Evolutionary conservation across 2,888 invertebrate genomes (phyloP).

Genomic region (Tolmerus cingulatus): DNA sequence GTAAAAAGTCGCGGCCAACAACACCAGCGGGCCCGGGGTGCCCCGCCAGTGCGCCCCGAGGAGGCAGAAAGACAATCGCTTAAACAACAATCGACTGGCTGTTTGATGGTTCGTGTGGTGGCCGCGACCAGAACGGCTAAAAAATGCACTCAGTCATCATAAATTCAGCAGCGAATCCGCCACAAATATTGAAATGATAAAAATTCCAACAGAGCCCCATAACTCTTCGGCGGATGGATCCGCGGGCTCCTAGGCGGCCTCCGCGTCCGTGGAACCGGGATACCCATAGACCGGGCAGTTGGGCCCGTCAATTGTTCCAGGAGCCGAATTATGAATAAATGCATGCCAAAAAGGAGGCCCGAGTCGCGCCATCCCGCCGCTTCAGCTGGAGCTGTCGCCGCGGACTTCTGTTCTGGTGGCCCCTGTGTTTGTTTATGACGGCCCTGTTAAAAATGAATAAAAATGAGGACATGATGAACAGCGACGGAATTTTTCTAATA

Average conservation of each 20-base stretch:
- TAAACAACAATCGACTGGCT: constrained; percentile 37
- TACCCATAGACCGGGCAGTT: constrained; percentile 12
- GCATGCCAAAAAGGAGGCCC: constrained; percentile 43
- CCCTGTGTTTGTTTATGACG: constrained; percentile 30
- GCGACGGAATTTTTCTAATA: neutral
- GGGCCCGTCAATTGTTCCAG: constrained; percentile 30
- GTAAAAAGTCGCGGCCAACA: neutral
- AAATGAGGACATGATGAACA: constrained; percentile 1
- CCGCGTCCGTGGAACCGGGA: neutral
- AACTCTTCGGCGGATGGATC: constrained; percentile 39
- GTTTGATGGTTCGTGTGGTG: constrained; percentile 15
- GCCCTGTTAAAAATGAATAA: constrained; percentile 27
- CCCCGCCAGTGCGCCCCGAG: constrained; percentile 22
- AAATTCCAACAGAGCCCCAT: constrained; percentile 47
- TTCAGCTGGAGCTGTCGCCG: constrained; percentile 26
- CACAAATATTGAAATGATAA: constrained; percentile 49
- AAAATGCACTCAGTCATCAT: constrained; percentile 45
- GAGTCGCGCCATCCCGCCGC: neutral
- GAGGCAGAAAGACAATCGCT: constrained; percentile 40
- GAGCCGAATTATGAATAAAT: constrained; percentile 48
- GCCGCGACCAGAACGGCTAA: constrained; percentile 31
- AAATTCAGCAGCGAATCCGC: constrained; percentile 47
- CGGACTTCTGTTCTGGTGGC: constrained; percentile 30
- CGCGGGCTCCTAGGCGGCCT: constrained; percentile 16
- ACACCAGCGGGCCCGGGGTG: neutral